A percentile compares a stretch with the other conserved stretches of the same genome.
phyloP scores from a whole-genome alignment of 2,888 invertebrate genomes.

The Lasiommata megera region DNA sequence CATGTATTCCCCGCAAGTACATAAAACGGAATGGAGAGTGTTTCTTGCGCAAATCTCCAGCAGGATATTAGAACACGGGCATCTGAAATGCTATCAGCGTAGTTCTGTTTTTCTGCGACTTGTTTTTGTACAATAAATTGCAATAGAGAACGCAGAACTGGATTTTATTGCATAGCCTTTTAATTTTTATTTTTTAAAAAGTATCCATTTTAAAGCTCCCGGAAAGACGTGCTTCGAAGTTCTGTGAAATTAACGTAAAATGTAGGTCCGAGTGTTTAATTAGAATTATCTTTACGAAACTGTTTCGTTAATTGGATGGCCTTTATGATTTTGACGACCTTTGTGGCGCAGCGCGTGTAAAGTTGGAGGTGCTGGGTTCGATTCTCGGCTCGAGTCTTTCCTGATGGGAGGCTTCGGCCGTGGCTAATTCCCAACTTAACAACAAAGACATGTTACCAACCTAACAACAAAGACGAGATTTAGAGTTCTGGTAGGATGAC shows the following conservation, averaged over 20 bases:
- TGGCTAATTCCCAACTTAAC: too few species aligned
- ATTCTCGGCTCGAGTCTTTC: too few species aligned
- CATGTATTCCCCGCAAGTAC: slow-evolving; percentile 33
- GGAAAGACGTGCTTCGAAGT: neutral
- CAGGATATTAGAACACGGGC: slow-evolving; percentile 16
- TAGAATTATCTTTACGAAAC: too few species aligned
- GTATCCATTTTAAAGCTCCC: neutral
- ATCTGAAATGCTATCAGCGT: neutral
- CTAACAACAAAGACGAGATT: too few species aligned
- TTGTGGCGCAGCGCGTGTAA: too few species aligned
- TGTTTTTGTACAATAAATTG: neutral
- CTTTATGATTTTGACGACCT: too few species aligned
- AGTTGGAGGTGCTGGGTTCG: too few species aligned
- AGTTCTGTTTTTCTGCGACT: neutral
- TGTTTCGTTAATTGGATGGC: too few species aligned
- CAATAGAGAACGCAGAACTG: neutral
- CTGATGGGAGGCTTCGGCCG: too few species aligned
- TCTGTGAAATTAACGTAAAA: neutral
- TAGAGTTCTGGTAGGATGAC: too few species aligned
- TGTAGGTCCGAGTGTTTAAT: too few species aligned
- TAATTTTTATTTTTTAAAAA: neutral
- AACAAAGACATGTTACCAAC: too few species aligned
- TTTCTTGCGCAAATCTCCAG: slow-evolving; percentile 26
- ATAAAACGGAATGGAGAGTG: slow-evolving; percentile 34
- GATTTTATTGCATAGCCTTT: neutral